A percentile compares a stretch with the other conserved stretches of the same genome.
Evolutionary conservation across 2,888 invertebrate genomes (phyloP).

Genomic region (Bedellia somnulentella): DNA sequence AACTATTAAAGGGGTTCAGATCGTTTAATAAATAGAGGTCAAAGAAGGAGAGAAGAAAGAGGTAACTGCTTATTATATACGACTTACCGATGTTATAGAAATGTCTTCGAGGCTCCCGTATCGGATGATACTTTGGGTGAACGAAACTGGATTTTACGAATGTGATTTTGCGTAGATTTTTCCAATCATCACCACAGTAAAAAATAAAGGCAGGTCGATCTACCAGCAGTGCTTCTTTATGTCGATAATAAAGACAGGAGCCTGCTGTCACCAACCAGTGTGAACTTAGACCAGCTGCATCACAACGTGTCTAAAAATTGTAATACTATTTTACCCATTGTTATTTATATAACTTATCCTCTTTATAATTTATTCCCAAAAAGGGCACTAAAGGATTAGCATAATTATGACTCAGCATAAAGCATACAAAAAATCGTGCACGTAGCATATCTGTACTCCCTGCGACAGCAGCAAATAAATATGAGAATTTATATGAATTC

Average conservation of each 20-base stretch:
- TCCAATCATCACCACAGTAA: slow-evolving; percentile 35
- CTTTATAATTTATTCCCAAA: too few species aligned
- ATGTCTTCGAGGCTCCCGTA: slow-evolving; percentile 19
- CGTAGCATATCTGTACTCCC: too few species aligned
- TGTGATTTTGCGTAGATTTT: slow-evolving; percentile 26
- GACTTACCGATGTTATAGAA: slow-evolving; percentile 34
- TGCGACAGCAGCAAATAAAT: too few species aligned
- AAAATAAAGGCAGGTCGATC: slow-evolving; percentile 33
- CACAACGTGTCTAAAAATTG: slow-evolving; percentile 37
- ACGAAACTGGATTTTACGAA: slow-evolving; percentile 36
- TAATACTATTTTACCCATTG: too few species aligned
- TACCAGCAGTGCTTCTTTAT: slow-evolving; percentile 16
- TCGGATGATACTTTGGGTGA: slow-evolving; percentile 28
- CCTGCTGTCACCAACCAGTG: slow-evolving; percentile 41
- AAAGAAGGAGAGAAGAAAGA: too few species aligned
- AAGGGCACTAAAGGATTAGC: too few species aligned
- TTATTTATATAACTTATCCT: too few species aligned
- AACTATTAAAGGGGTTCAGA: too few species aligned
- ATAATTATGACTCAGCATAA: too few species aligned
- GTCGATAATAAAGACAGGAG: slow-evolving; percentile 32
- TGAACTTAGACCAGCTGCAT: slow-evolving; percentile 34
- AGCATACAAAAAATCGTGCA: too few species aligned
- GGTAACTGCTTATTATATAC: background rate
- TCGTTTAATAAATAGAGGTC: too few species aligned
- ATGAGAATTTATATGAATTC: too few species aligned